These are phyloP conservation scores for Agriopis marginaria DNA, from an alignment of 2,888 invertebrate genomes.

Conservation along the genomic window DNA sequence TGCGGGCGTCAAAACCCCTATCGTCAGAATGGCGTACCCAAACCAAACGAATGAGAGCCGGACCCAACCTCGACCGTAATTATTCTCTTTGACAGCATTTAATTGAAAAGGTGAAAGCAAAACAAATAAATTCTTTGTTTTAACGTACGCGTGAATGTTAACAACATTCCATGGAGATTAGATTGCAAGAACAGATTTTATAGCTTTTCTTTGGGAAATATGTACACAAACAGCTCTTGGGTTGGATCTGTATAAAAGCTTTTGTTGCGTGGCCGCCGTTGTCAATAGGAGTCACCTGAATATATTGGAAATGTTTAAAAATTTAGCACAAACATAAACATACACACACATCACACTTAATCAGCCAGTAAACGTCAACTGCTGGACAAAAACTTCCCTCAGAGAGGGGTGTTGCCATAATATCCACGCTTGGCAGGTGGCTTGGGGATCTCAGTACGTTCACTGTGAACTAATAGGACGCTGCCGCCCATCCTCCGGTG, in stretches of 20 bases:
- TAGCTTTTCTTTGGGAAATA: constrained; percentile 9
- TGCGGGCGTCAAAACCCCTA: constrained; percentile 7
- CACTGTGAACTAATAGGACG: no score
- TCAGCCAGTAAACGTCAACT: no score
- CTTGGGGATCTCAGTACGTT: no score
- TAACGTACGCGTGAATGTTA: constrained; percentile 20
- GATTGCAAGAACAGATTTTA: constrained; percentile 35
- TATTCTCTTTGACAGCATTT: constrained; percentile 29
- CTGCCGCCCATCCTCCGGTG: no score
- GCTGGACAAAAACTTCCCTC: no score
- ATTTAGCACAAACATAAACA: no score
- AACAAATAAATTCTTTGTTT: constrained; percentile 30
- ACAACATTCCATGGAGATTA: constrained; percentile 20
- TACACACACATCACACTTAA: no score
- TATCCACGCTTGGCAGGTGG: no score
- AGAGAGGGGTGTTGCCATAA: no score
- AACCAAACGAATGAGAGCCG: constrained; percentile 31
- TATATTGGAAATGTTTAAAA: background rate
- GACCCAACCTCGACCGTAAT: constrained; percentile 27
- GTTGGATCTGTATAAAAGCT: background rate
- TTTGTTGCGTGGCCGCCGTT: background rate
- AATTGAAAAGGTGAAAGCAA: constrained; percentile 42
- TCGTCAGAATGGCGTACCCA: constrained; percentile 11
- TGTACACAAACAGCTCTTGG: background rate
- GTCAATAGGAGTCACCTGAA: background rate